phyloP scores from a whole-genome alignment of 2,888 invertebrate genomes.

The Trachelus tabidus region DNA sequence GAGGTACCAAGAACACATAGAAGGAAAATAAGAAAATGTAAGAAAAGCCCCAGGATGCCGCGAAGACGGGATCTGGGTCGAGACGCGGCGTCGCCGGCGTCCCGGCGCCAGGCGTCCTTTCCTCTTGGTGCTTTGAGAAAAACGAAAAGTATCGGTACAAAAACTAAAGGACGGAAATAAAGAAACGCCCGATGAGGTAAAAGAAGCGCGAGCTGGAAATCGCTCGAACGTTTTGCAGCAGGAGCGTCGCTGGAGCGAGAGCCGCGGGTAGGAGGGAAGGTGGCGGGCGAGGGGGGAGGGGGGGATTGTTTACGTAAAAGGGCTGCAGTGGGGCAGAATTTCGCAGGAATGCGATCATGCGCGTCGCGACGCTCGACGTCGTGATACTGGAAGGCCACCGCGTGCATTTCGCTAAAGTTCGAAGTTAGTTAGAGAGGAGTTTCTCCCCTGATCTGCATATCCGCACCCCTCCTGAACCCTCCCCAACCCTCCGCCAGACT shows the following conservation, averaged over 20 bases:
- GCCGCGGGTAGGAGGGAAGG: neutral
- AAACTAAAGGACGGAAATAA: slow-evolving; percentile 8
- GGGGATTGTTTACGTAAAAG: neutral
- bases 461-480: slow-evolving; percentile 36
- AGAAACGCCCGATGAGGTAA: slow-evolving; percentile 6
- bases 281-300: neutral
- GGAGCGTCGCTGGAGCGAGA: neutral
- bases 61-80: slow-evolving; percentile 59
- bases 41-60: slow-evolving; percentile 17
- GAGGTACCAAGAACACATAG: slow-evolving; percentile 27
- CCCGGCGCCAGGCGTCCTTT: slow-evolving; percentile 62
- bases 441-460: slow-evolving; percentile 62
- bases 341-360: neutral
- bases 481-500: neutral
- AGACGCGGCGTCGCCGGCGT: slow-evolving; percentile 63
- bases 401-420: slow-evolving; percentile 55
- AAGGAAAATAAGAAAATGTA: slow-evolving; percentile 22
- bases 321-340: neutral
- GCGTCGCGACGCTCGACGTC: neutral
- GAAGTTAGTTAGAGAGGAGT: slow-evolving; percentile 63
- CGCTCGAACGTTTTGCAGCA: neutral
- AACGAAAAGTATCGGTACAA: slow-evolving; percentile 27
- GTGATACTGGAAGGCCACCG: slow-evolving; percentile 29
- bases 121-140: slow-evolving; percentile 33
- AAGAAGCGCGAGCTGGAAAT: slow-evolving; percentile 16